Conservation (phyloP, 2,888 invertebrate genomes). For the Scaptomyza polygonia region DNA sequence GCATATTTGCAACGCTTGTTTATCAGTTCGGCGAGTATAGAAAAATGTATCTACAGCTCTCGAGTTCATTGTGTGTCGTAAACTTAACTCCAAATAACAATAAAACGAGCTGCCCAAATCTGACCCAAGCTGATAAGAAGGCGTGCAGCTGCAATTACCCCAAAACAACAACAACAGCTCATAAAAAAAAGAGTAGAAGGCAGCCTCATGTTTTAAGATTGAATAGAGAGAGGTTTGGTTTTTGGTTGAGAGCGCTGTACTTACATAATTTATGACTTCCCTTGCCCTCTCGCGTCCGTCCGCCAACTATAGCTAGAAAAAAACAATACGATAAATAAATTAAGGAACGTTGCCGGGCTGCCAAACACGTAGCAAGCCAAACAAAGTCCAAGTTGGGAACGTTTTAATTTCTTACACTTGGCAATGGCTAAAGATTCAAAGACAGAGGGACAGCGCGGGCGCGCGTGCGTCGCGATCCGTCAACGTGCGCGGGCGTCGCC, state of each 20-base stretch:
- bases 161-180: conserved; percentile 43
- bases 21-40: conserved; percentile 38
- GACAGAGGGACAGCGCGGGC: conserved; percentile 11
- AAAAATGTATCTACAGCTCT: conserved; percentile 49
- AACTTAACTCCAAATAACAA: conserved; percentile 1
- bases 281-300: too few relatives aligned
- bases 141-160: conserved; percentile 66
- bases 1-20: conserved; percentile 47
- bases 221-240: not conserved
- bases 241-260: conserved; percentile 11
- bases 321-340: conserved; percentile 79
- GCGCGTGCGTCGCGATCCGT: conserved; percentile 78
- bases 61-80: conserved; percentile 48
- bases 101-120: conserved; percentile 45
- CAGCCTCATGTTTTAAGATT: conserved; percentile 19
- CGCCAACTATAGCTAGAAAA: conserved; percentile 61
- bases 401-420: conserved; percentile 79
- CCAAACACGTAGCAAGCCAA: conserved; percentile 77
- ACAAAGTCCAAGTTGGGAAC: conserved; percentile 79
- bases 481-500: conserved; percentile 75
- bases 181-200: conserved; percentile 59
- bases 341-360: conserved; percentile 76
- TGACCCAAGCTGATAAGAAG: conserved; percentile 47
- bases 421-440: conserved; percentile 49
- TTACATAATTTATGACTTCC: conserved; percentile 81